Percentiles rank a stretch among this genome's conserved stretches.
phyloP scores from a whole-genome alignment of 2,797 vertebrate species.

The Enteromius thamalakanensis region DNA sequence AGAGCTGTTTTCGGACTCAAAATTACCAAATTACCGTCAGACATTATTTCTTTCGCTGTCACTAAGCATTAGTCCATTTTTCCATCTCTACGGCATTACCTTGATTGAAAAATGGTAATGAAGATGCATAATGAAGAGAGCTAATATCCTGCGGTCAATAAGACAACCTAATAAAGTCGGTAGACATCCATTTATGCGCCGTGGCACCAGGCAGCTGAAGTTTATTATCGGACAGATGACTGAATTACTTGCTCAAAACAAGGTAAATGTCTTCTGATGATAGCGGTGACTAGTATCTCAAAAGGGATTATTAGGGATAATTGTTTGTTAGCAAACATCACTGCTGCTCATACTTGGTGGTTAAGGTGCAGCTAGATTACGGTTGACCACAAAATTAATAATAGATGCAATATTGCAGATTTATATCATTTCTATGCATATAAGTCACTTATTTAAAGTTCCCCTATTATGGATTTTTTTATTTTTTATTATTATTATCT shows the following conservation, averaged over 20 bases:
- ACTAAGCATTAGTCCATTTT: constrained; percentile 26
- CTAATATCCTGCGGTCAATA: constrained; percentile 48
- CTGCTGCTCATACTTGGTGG: not conserved
- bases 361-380: not conserved
- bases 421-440: not conserved
- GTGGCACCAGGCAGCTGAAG: constrained; percentile 13
- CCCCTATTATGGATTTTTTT: too few relatives aligned
- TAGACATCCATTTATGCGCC: constrained; percentile 11
- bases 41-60: constrained; percentile 35
- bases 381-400: not conserved
- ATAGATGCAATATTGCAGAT: not conserved
- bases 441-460: not conserved
- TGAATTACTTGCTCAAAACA: constrained; percentile 31
- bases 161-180: constrained; percentile 49
- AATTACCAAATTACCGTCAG: constrained; percentile 32
- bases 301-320: not conserved
- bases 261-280: constrained; percentile 11
- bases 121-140: constrained; percentile 52
- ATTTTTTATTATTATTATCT: too few relatives aligned
- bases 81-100: constrained; percentile 27
- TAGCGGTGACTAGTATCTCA: not conserved
- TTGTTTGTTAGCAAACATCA: not conserved
- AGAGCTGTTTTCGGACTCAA: constrained; percentile 1
- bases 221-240: constrained; percentile 37
- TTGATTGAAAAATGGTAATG: constrained; percentile 53